These are phyloP conservation scores for Echinops telfairi DNA, from an alignment of 2,113 vertebrate species.

Conservation along the genomic window DNA sequence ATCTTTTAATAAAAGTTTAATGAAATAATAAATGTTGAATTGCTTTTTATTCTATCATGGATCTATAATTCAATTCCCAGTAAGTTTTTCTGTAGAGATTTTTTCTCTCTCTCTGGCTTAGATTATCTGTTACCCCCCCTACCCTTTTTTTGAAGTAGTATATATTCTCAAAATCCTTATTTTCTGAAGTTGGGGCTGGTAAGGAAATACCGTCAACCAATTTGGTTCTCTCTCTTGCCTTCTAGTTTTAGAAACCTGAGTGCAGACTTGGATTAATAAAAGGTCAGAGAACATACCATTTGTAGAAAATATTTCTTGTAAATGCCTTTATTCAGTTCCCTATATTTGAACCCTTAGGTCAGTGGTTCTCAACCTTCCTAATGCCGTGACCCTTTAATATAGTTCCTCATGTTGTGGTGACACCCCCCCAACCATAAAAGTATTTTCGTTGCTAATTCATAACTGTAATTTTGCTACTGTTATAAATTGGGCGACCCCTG, in stretches of 20 bases:
- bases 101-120: background rate
- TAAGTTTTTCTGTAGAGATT: background rate
- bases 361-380: no score
- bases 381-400: no score
- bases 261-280: background rate
- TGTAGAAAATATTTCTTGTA: background rate
- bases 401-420: no score
- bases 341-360: background rate
- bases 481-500: no score
- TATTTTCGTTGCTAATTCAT: no score
- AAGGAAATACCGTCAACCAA: background rate
- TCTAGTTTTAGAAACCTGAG: background rate
- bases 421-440: no score
- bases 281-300: background rate
- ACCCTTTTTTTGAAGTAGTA: constrained; percentile 17
- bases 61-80: background rate
- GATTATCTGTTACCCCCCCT: background rate
- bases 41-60: constrained; percentile 25
- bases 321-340: background rate
- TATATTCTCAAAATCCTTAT: background rate
- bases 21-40: background rate
- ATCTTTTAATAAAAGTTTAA: no score
- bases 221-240: background rate
- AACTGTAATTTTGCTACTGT: no score
- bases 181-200: constrained; percentile 35